These are phyloP conservation scores for Gavialis gangeticus DNA, from an alignment of 2,113 vertebrate genomes.

Conservation along the genomic window DNA sequence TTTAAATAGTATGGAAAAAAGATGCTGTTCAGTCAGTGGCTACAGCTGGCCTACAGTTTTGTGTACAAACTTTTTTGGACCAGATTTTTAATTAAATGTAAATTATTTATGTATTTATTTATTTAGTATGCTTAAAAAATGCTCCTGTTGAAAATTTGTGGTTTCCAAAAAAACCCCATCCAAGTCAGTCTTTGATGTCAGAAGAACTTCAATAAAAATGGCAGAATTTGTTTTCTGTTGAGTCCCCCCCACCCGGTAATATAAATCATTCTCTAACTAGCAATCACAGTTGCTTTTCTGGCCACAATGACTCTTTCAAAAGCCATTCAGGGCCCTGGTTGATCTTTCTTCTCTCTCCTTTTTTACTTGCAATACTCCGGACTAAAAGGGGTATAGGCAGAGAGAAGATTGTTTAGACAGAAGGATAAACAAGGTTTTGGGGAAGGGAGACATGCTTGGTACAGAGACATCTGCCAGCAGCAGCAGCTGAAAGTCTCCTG, in stretches of 20 bases:
- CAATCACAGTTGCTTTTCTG: neutral
- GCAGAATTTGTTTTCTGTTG: neutral
- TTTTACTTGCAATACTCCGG: neutral
- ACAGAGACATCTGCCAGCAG: neutral
- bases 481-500: neutral
- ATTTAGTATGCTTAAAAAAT: too few species aligned
- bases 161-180: too few species aligned
- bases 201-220: neutral
- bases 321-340: neutral
- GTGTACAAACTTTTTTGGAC: too few species aligned
- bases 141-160: too few species aligned
- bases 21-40: too few species aligned
- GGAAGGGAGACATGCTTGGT: accelerated
- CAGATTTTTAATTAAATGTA: too few species aligned
- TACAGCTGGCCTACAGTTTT: too few species aligned
- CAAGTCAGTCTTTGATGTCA: too few species aligned
- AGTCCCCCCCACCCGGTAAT: neutral
- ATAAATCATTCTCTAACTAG: neutral
- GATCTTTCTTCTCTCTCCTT: neutral
- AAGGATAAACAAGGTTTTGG: accelerated
- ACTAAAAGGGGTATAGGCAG: neutral
- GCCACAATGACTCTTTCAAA: neutral
- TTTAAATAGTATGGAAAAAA: too few species aligned
- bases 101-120: too few species aligned
- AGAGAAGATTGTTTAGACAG: neutral